phyloP scores from a whole-genome alignment of 2,888 invertebrate genomes.

The Rugalucina vietnamica region DNA sequence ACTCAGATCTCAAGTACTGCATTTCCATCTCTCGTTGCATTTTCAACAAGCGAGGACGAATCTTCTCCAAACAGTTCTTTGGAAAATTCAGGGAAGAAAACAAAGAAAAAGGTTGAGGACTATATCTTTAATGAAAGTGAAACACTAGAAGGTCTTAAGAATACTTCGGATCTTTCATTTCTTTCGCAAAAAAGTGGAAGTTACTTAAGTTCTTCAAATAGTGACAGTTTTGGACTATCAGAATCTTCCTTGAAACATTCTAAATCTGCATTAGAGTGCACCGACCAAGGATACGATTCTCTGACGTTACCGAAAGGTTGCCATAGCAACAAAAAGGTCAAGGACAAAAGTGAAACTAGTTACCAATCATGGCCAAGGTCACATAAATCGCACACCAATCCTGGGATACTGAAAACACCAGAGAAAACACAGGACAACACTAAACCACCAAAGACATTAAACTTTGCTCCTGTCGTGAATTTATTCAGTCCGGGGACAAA shows the following conservation, averaged over 20 bases:
- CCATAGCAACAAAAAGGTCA: not conserved
- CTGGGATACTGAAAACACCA: slow-evolving; percentile 76
- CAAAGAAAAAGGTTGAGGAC: slow-evolving; percentile 21
- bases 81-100: slow-evolving; percentile 16
- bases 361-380: slow-evolving; percentile 79
- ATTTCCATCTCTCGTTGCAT: slow-evolving; percentile 76
- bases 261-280: slow-evolving; percentile 56
- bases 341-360: slow-evolving; percentile 35
- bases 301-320: slow-evolving; percentile 15
- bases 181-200: slow-evolving; percentile 51
- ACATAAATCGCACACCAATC: slow-evolving; percentile 59
- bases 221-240: slow-evolving; percentile 17
- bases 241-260: slow-evolving; percentile 47
- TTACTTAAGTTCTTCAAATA: slow-evolving; percentile 29
- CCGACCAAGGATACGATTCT: slow-evolving; percentile 47
- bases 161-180: slow-evolving; percentile 46
- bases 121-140: slow-evolving; percentile 51
- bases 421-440: slow-evolving; percentile 63
- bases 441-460: slow-evolving; percentile 73
- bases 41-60: slow-evolving; percentile 68
- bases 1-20: slow-evolving; percentile 74
- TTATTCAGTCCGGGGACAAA: slow-evolving; percentile 71
- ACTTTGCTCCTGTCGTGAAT: slow-evolving; percentile 78
- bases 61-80: slow-evolving; percentile 47
- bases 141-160: slow-evolving; percentile 25